phyloP scores from a whole-genome alignment of 35 echinoderm and acorn worm genomes.

The Heliocidaris tuberculata region DNA sequence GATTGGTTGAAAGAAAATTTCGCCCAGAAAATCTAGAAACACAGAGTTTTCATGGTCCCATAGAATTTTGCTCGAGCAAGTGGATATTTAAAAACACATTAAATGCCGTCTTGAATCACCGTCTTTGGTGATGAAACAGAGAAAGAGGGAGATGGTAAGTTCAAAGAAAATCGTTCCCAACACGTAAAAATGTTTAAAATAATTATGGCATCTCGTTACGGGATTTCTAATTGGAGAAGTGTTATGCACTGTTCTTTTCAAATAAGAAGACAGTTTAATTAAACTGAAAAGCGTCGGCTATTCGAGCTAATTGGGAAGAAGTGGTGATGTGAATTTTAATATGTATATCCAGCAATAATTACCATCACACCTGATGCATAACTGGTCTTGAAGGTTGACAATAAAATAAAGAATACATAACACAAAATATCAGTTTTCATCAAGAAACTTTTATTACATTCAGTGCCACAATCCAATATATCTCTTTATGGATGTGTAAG shows the following conservation, averaged over 20 bases:
- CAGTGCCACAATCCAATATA: not conserved
- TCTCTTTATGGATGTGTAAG: not conserved
- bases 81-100: too few species aligned
- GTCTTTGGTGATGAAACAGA: not conserved
- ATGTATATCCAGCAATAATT: not conserved
- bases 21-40: not conserved
- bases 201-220: not conserved
- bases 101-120: too few species aligned
- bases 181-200: not conserved
- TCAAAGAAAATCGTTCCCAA: not conserved
- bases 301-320: too few species aligned
- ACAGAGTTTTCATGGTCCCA: not conserved
- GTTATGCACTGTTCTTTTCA: too few species aligned
- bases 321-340: too few species aligned
- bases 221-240: not conserved
- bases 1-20: conserved; percentile 29
- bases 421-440: not conserved
- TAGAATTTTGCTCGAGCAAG: too few species aligned
- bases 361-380: not conserved
- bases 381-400: not conserved
- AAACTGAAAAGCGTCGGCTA: too few species aligned
- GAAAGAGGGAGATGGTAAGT: too few species aligned
- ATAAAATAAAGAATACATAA: not conserved
- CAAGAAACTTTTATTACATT: not conserved
- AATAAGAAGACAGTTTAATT: too few species aligned